Evolutionary conservation across 2,113 vertebrate genomes (phyloP), one percentile per base, ranked within the genome.

Genomic region (Gymnogyps californianus): DNA sequence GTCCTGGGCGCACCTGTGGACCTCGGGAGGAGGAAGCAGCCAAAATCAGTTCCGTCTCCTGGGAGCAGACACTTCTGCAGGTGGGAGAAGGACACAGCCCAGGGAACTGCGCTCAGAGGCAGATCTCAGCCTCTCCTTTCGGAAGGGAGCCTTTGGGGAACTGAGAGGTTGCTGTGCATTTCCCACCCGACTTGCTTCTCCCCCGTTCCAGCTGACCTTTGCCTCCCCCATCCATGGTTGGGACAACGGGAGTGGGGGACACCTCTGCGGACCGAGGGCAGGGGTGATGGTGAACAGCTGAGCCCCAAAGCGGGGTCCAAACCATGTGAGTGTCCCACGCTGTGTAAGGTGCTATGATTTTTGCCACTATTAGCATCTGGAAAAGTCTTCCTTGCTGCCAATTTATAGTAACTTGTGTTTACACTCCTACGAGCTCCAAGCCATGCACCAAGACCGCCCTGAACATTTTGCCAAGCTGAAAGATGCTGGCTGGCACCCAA

Each of bases 191-290:
- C 26, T 59, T 86, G 15, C 21, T 70, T 87, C 26, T 51, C 21
- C 13, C 20, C 17, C 3, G 3, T 26, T 77, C 64, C 51, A 80
- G 16, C 6, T 70, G 67, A 36, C 3, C 24, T 86, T 65, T 72
- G 38, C 7, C 9, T 47, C 6, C 12, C 10, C 0, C 3, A 0
- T 47, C 18, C 21, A 19, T 25, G 24, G 38, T 62, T 49, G 51
- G 44, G 64, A 40, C 31, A 59, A 29, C 0, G 2, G 44, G 29
- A 76, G 4, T 1, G 0, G 20, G 7, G 3, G 20, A 40, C 25
- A 81, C 2, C 3, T 38, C 40, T 69, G 40, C 12, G 51, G 47
- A 52, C 8, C 3, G 2, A 83, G 11, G 15, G 6, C 65, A 49
- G 28, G 40, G 15, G 15, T 38, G 26, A 51, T 11, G 6, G 17